Evolutionary conservation across 2,888 invertebrate species (phyloP), one percentile per base, ranked within the genome.

Genomic region (Ornithoptera alexandrae): DNA sequence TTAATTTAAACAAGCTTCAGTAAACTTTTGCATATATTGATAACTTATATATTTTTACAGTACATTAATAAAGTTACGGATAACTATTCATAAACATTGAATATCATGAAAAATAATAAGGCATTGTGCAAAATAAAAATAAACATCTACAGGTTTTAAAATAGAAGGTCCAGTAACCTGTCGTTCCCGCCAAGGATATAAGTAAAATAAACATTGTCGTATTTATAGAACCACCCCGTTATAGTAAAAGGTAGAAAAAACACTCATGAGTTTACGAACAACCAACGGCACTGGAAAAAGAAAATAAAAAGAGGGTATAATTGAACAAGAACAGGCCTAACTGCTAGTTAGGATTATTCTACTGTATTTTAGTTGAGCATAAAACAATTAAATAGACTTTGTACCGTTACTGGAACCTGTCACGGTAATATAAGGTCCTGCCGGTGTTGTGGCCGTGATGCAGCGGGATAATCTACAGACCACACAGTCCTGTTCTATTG

Each of bases 351-450:
- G 56, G 67, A 62, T 70, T 67, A 67, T 67, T 64, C 67, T 68
- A 46, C 70, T 71, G 67, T 68, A 71, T 67, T 71, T 71, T 71
- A 67, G 64, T 67, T 22, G 64, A 60, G 67, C 57, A 71, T 68
- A 67, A 65, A 70, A 71, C 64, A 64, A 71, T 71, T 67, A 71
- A 71, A 70, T 63, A 67, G 64, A 62, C 61, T 57, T 17, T 65
- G 74, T 78, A 85, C 92, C 89, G 91, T 90, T 92, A 87, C 68
- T 67, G 75, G 77, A 79, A 79, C 82, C 67, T 61, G 70, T 71
- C 64, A 61, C 63, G 67, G 65, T 67, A 70, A 60, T 65, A 62
- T 61, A 50, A 39, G 70, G 50, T 60, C 42, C 56, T 24, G 17
- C 36, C 20, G 57, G 53, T 56, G 62, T 62, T 42, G 67, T 60